These are phyloP conservation scores for Meiosimyza platycephala DNA, from an alignment of 2,888 invertebrate genomes.

Conservation along the genomic window DNA sequence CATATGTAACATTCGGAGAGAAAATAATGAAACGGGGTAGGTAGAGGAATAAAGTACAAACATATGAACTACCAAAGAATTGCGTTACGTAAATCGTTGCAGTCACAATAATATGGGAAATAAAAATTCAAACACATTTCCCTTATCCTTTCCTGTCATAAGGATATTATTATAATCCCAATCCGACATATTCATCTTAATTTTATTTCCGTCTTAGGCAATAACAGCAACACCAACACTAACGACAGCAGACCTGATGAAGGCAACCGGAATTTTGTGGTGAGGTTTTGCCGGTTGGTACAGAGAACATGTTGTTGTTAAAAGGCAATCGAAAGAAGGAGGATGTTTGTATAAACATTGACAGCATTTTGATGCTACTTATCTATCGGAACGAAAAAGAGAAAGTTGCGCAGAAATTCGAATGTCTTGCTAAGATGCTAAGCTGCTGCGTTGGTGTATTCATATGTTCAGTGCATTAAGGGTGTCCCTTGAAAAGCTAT, in stretches of 20 bases:
- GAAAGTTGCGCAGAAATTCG: neutral
- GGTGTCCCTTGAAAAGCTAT: too few species aligned
- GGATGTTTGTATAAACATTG: constrained; percentile 54
- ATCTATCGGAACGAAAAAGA: neutral
- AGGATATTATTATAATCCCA: constrained; percentile 53
- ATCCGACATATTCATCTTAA: constrained; percentile 52
- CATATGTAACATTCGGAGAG: neutral
- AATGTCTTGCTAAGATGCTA: constrained; percentile 24
- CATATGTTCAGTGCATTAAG: too few species aligned
- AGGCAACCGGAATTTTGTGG: neutral
- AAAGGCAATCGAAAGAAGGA: constrained; percentile 16
- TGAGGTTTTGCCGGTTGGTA: too few species aligned
- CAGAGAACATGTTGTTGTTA: too few species aligned
- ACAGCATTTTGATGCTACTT: constrained; percentile 52
- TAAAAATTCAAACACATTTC: constrained; percentile 51
- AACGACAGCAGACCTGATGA: constrained; percentile 4
- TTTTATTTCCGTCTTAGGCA: constrained; percentile 48
- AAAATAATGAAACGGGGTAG: neutral
- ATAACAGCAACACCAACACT: neutral
- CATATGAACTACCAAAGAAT: constrained; percentile 4
- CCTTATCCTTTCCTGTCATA: constrained; percentile 52
- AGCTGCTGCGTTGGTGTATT: constrained; percentile 18
- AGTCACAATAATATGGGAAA: constrained; percentile 39
- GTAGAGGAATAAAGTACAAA: constrained; percentile 2
- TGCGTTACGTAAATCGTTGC: constrained; percentile 44